Base-by-base conservation (phyloP, 2,888 invertebrate species). In the Tenodera sinensis region DNA sequence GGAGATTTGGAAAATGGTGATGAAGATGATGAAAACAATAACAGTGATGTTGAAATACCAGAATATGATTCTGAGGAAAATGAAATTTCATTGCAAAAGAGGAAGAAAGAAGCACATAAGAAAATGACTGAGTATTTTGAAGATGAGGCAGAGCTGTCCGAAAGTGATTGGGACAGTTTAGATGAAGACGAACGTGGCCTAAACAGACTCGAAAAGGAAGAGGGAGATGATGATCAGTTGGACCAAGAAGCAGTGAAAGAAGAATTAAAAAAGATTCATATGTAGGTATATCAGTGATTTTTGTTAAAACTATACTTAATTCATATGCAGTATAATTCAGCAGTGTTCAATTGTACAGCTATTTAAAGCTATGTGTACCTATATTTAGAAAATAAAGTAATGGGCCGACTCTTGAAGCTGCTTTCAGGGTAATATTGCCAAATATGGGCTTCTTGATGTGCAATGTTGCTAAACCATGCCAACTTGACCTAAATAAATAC, bases 61-160 rank as follows among this genome's bases (percentile, higher is more conserved):
- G 96, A 96, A 92, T 97, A 97, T 92, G 97, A 97, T 93, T 97
- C 97, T 0, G 97, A 97, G 92, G 97, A 97, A 93, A 97, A 97
- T 93, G 97, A 97, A 92, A 92, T 95, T 94, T 91, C 71, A 90
- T 92, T 93, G 3, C 91, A 92, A 91, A 92, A 93, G 92, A 93
- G 92, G 0, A 92, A 92, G 89, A 92, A 92, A 42, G 95, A 95
- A 87, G 94, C 95, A 0, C 93, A 92, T 0, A 93, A 92, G 88
- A 92, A 92, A 42, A 95, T 95, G 87, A 94, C 95, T 0, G 96
- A 97, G 88, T 99, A 98, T 94, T 94, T 98, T 88, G 98, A 99
- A 91, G 95, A 96, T 83, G 98, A 99, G 93, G 98, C 98, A 0
- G 98, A 98, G 92, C 93, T 99, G 71, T 98, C 98, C 0, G 98